Evolutionary conservation across 2,888 invertebrate genomes (phyloP).

Genomic region (Julus scandinavius): DNA sequence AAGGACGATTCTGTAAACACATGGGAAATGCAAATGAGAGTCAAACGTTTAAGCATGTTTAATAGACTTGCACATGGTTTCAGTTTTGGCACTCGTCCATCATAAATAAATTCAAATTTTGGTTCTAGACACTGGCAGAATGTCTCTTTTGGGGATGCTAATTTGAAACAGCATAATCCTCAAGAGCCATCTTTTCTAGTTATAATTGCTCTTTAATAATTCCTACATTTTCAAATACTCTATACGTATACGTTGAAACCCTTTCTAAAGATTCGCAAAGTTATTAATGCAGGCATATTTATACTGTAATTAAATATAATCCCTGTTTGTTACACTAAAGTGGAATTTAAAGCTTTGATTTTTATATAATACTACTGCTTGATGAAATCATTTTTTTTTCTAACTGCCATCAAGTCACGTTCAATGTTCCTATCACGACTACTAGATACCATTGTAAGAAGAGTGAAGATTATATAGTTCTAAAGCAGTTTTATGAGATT

Average conservation of each 20-base stretch:
- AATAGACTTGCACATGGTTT: not conserved
- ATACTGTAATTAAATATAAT: not conserved
- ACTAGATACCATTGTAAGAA: not conserved
- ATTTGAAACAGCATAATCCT: not conserved
- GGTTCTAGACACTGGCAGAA: not conserved
- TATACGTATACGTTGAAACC: not conserved
- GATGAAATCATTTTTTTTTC: not conserved
- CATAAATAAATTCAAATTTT: conserved; percentile 33
- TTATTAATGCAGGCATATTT: not conserved
- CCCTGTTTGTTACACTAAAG: too few relatives aligned
- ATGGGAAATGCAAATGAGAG: conserved; percentile 4
- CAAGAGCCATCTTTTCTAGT: not conserved
- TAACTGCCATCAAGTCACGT: not conserved
- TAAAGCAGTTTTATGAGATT: conserved; percentile 7
- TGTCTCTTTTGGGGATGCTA: not conserved
- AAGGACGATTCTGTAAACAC: not conserved
- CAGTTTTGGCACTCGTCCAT: conserved; percentile 26
- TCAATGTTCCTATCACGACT: not conserved
- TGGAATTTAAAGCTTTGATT: not conserved
- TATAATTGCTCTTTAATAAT: conserved; percentile 20
- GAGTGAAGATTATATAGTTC: conserved; percentile 6
- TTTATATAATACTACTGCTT: not conserved
- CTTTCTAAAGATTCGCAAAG: too few relatives aligned
- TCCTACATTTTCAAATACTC: not conserved
- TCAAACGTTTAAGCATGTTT: conserved; percentile 2